Base-by-base conservation (phyloP, 2,888 invertebrate species). In the Tricholauxania praeusta region DNA sequence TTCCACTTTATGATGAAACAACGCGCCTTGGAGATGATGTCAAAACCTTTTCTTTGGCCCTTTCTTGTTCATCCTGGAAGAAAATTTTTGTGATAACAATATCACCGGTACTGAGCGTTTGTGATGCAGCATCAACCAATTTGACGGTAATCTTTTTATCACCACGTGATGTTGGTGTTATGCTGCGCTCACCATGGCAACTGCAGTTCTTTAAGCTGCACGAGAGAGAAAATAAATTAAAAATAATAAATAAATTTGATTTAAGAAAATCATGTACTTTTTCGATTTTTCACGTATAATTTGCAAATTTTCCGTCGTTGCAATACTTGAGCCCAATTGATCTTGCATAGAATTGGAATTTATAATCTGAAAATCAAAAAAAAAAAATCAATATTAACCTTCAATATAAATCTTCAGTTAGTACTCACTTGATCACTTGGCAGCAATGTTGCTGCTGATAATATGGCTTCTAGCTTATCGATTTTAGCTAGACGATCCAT, bases 61-160 rank as follows among this genome's bases (percentile, higher is more conserved):
- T 90, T 72, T 89, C 89, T 76, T 90, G 90, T 76, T 91, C 90
- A 78, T 91, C 90, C 59, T 89, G 89, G 80, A 89, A 89, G 82
- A 89, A 92, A 49, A 96, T 94, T 87, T 94, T 93, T 60, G 96
- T 96, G 81, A 96, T 95, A 71, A 96, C 96, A 82, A 97, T 94
- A 85, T 96, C 96, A 66, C 96, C 96, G 19, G 96, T 96, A 85
- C 96, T 96, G 63, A 96, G 89, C 2, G 96, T 96, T 88, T 97
- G 96, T 49, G 87, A 83, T 73, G 93, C 93, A 49, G 92, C 92
- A 74, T 91, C 90, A 79, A 79, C 80, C 73, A 82, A 75, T 76
- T 84, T 83, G 28, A 82, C 76, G n/a, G 78, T 53, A 55, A 81
- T 81, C 59, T 81, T 82, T 72, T 85, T 84, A 68, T 79, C 78